Conservation (phyloP, 2,113 vertebrate species). For the Oxyruncus cristatus region DNA sequence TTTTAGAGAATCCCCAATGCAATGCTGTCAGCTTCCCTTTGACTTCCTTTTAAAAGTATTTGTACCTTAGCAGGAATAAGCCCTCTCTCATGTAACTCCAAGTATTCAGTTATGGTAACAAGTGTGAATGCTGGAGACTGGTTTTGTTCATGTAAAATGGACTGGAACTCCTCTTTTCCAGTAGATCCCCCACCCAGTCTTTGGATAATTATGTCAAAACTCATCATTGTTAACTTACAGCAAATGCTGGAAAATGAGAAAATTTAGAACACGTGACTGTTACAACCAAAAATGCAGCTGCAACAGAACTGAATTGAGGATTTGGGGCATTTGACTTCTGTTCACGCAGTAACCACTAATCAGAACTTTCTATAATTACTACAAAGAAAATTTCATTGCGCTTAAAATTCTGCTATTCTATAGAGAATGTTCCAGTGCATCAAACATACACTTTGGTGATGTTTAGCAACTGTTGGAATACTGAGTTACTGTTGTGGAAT, state of each 20-base stretch:
- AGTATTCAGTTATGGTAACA: rapidly evolving
- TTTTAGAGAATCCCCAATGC: neutral
- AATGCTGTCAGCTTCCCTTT: neutral
- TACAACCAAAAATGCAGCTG: neutral
- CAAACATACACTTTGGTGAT: rapidly evolving
- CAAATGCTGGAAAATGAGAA: neutral
- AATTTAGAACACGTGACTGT: rapidly evolving
- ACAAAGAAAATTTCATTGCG: neutral
- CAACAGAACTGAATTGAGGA: neutral
- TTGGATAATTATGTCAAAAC: neutral
- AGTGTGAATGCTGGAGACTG: neutral
- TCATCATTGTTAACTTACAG: neutral
- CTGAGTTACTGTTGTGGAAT: neutral
- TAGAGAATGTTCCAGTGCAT: neutral
- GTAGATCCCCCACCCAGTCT: neutral
- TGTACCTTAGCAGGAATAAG: neutral
- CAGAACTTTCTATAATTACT: neutral
- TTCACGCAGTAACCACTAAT: neutral
- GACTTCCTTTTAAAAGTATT: neutral
- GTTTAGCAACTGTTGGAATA: rapidly evolving
- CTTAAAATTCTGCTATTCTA: neutral
- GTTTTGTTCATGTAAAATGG: neutral
- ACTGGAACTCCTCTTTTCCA: neutral
- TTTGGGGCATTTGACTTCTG: neutral
- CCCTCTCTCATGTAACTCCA: rapidly evolving